A percentile compares a stretch with the other conserved stretches of the same genome.
These are phyloP conservation scores for Salarias fasciatus DNA, from an alignment of 2,797 vertebrate genomes.

Conservation along the genomic window DNA sequence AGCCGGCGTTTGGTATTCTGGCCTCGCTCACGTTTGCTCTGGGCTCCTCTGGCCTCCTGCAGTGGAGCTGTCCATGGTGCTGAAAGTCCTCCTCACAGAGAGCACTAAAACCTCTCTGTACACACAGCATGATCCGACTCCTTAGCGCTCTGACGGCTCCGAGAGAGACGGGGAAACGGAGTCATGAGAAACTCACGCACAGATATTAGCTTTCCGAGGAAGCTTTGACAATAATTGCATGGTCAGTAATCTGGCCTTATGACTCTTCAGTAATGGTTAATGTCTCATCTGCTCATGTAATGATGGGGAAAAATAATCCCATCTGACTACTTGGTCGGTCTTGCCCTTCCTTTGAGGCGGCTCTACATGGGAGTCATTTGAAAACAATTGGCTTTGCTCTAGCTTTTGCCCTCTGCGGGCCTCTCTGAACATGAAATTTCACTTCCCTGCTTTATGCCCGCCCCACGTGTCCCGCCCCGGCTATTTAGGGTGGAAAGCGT, in stretches of 20 bases:
- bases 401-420: slow-evolving; percentile 37
- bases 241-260: slow-evolving; percentile 34
- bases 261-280: slow-evolving; percentile 43
- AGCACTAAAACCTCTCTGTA: slow-evolving; percentile 23
- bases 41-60: slow-evolving; percentile 17
- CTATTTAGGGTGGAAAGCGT: slow-evolving; percentile 39
- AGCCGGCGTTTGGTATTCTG: slow-evolving; percentile 10
- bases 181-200: slow-evolving; percentile 5
- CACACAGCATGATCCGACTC: slow-evolving; percentile 9
- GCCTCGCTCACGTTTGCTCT: slow-evolving; percentile 10
- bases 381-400: slow-evolving; percentile 68
- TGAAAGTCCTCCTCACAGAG: slow-evolving; percentile 33
- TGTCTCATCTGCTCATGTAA: slow-evolving; percentile 19
- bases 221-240: slow-evolving; percentile 43
- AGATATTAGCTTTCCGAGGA: slow-evolving; percentile 3
- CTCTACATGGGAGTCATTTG: slow-evolving; percentile 68
- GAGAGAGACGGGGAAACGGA: slow-evolving; percentile 2
- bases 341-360: slow-evolving; percentile 43
- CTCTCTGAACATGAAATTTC: slow-evolving; percentile 61
- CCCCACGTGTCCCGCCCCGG: slow-evolving; percentile 28
- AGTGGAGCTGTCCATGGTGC: slow-evolving; percentile 37
- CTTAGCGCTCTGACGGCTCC: not conserved
- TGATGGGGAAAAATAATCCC: slow-evolving; percentile 51
- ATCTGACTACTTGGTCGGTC: slow-evolving; percentile 43
- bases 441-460: slow-evolving; percentile 52